Conservation (phyloP, 1,140 invertebrate genomes). For the Drosophila baimaii region DNA sequence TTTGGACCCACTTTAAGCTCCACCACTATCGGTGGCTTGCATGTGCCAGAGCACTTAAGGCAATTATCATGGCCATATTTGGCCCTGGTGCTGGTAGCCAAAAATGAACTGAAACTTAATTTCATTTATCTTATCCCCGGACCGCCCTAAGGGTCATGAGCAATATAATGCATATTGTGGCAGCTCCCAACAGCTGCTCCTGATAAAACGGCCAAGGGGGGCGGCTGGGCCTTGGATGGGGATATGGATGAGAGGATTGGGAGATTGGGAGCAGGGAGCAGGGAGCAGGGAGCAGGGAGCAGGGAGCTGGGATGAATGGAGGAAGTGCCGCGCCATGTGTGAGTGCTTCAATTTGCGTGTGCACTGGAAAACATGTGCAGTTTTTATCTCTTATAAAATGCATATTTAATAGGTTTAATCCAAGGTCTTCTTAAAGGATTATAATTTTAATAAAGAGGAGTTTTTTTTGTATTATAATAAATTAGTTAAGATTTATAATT, state of each 20-base stretch:
- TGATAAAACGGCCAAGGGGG: constrained; percentile 23
- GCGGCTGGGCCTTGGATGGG: background rate
- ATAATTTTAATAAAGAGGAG: background rate
- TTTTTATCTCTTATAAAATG: background rate
- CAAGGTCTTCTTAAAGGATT: no score
- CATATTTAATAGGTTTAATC: no score
- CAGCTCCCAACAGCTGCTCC: constrained; percentile 49
- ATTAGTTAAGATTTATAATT: background rate
- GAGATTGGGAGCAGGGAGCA: background rate
- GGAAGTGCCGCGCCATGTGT: constrained; percentile 24
- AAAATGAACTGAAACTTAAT: constrained; percentile 73
- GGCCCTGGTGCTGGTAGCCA: constrained; percentile 22
- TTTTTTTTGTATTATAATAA: background rate
- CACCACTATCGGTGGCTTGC: constrained; percentile 31
- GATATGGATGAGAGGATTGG: background rate
- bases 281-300: constrained; percentile 11
- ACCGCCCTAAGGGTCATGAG: constrained; percentile 66
- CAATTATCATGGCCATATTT: constrained; percentile 58
- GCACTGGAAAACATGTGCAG: background rate
- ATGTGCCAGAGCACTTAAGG: constrained; percentile 50
- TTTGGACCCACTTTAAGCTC: constrained; percentile 26
- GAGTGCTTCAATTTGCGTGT: constrained; percentile 46
- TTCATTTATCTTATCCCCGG: constrained; percentile 73
- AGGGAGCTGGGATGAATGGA: constrained; percentile 7
- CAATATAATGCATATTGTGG: constrained; percentile 68